Evolutionary conservation across 2,888 invertebrate genomes (phyloP).

Genomic region (Tetragonisca angustula): DNA sequence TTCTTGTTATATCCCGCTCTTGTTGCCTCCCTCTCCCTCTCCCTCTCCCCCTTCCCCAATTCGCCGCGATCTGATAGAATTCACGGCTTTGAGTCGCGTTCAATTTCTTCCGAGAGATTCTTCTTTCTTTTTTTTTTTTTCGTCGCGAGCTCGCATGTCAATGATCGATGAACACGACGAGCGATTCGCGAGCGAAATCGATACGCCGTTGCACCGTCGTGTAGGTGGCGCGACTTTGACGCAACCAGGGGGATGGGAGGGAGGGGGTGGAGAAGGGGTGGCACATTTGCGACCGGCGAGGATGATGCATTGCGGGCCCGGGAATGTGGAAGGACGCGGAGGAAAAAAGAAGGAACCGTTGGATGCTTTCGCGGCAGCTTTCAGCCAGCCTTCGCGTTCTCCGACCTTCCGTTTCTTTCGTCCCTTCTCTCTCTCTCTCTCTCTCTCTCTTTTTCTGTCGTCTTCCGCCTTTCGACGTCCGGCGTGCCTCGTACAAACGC

Average conservation of each 20-base stretch:
- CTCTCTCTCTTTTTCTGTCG: too few relatives aligned
- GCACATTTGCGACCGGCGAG: conserved; percentile 29
- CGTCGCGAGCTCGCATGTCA: not conserved
- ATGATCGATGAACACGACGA: conserved; percentile 18
- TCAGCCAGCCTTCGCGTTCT: conserved; percentile 16
- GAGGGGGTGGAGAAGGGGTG: not conserved
- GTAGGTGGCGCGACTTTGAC: not conserved
- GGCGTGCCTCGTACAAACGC: conserved; percentile 37
- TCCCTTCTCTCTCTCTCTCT: not conserved
- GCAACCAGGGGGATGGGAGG: not conserved
- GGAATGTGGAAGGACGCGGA: conserved; percentile 38
- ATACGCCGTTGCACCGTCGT: not conserved
- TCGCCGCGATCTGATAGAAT: not conserved
- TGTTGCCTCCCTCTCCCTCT: too few relatives aligned
- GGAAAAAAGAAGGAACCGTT: conserved; percentile 4
- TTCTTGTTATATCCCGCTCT: too few relatives aligned
- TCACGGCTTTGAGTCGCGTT: not conserved
- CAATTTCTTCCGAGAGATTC: not conserved
- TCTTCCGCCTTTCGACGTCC: conserved; percentile 7
- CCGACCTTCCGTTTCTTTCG: conserved; percentile 2
- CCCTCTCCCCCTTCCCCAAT: not conserved
- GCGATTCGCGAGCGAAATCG: not conserved
- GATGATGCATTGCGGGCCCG: conserved; percentile 52
- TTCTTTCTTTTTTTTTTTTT: not conserved
- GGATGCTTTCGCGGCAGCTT: conserved; percentile 30